Conservation (phyloP, 2,888 invertebrate genomes). For the Entomobrya proxima region DNA sequence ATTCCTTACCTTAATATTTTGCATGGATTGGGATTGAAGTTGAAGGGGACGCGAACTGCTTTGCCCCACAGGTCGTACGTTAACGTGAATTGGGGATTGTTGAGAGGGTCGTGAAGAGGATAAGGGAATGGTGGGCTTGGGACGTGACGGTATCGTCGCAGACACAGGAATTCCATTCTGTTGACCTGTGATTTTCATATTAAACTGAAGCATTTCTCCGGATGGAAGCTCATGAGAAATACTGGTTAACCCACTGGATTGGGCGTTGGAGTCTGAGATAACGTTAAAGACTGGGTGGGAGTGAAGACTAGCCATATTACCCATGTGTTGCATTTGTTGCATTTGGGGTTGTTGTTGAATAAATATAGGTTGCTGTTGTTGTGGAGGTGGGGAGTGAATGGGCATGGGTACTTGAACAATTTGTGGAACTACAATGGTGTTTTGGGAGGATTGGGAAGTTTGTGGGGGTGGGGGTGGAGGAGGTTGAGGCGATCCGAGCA, state of each 20-base stretch:
- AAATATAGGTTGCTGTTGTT: neutral
- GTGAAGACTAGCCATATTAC: neutral
- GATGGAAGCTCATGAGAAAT: constrained; percentile 70
- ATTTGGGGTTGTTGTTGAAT: constrained; percentile 5
- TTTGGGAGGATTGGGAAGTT: neutral
- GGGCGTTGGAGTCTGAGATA: neutral
- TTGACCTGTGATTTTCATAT: constrained; percentile 54
- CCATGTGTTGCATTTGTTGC: neutral
- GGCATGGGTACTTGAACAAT: constrained; percentile 51
- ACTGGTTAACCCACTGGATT: constrained; percentile 52
- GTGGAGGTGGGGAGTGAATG: neutral
- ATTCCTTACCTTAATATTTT: neutral
- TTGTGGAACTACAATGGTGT: constrained; percentile 48
- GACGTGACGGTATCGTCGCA: neutral
- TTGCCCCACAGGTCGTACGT: too few relatives aligned
- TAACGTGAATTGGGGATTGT: too few relatives aligned
- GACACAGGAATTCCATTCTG: neutral
- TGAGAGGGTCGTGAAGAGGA: too few relatives aligned
- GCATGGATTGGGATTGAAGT: too few relatives aligned
- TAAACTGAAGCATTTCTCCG: constrained; percentile 72
- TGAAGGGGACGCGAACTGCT: too few relatives aligned
- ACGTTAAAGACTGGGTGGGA: constrained; percentile 16
- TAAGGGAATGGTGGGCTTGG: neutral
- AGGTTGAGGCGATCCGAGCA: neutral
- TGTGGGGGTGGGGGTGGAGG: neutral